Evolutionary conservation across 1,140 invertebrate species (phyloP), one percentile per base, ranked within the genome.

Genomic region (Homarus americanus): DNA sequence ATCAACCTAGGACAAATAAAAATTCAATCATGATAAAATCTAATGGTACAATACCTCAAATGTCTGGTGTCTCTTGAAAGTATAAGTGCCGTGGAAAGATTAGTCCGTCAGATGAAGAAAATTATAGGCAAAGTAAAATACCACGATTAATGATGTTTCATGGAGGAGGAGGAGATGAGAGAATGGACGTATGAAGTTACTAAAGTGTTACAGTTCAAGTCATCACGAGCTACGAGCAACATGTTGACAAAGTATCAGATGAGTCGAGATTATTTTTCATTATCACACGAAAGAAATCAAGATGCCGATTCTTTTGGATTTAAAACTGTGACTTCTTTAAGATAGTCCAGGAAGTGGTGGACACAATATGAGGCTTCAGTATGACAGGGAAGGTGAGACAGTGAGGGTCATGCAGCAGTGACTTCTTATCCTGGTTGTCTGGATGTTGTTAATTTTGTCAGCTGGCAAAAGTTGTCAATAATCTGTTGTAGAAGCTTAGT

Each of bases 401-500:
- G 4, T 15, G 24, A 75, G 34, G 73, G 28, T 40, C 15, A 40
- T 76, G n/a, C 28, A n/a, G 36, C 12, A 17, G 36, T 34, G 12
- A 76, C 17, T 20, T 82, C 80, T 66, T 76, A n/a, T 36, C 20
- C 9, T 66, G 63, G 28, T 53, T 63, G 63, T 66, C n/a, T 24
- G n/a, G 15, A n/a, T 20, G 3, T 49, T 41, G 58, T 82, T 72
- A 38, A 92, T 72, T 75, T 2, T 53, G 40, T 75, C 40, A 49
- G 44, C 20, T 38, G 34, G 72, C 17, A 72, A 72, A 73, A n/a
- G 24, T 72, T 75, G 69, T 34, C 53, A 15, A 20, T 24, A 20
- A 58, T 4, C 0, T 58, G 53, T 58, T 66, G 79, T 49, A 58
- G n/a, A 40, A 40, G 20, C 40, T 38, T 95, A 99, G 95, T 98